Conservation (phyloP, 2,797 vertebrate species). For the Spea hammondii region DNA sequence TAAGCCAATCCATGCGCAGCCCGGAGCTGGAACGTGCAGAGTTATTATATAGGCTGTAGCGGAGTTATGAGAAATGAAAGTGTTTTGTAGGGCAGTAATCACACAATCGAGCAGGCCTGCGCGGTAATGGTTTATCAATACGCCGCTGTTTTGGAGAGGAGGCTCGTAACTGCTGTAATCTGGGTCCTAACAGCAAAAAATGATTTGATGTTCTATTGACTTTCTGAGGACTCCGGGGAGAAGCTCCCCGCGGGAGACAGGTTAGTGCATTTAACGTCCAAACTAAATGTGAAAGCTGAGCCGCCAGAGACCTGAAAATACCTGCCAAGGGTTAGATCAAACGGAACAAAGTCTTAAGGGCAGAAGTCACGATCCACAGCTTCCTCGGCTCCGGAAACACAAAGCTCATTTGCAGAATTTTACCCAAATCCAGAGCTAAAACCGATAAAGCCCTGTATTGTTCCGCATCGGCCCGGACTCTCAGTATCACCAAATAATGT, state of each 20-base stretch:
- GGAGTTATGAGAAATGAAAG: not conserved
- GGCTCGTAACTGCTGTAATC: conserved; percentile 8
- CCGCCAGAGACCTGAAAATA: too few relatives aligned
- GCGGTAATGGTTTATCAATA: conserved; percentile 28
- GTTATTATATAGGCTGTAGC: not conserved
- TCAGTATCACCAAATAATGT: too few relatives aligned
- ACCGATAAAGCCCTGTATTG: too few relatives aligned
- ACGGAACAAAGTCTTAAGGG: too few relatives aligned
- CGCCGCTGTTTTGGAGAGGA: not conserved
- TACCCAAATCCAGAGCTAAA: too few relatives aligned
- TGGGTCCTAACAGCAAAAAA: conserved; percentile 1
- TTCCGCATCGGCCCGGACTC: too few relatives aligned
- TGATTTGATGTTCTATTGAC: conserved; percentile 20
- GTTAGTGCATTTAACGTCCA: not conserved
- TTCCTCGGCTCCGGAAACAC: too few relatives aligned
- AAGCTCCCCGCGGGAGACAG: conserved; percentile 17
- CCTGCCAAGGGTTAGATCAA: too few relatives aligned
- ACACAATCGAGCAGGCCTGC: not conserved
- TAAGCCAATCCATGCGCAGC: not conserved
- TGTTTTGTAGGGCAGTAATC: conserved; percentile 5
- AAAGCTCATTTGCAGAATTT: too few relatives aligned
- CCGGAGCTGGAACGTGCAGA: not conserved
- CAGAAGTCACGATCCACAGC: too few relatives aligned
- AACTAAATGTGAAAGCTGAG: too few relatives aligned
- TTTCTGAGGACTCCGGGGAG: not conserved